Conservation (phyloP, 2,888 invertebrate species). For the Brachynemurus nebulosus region DNA sequence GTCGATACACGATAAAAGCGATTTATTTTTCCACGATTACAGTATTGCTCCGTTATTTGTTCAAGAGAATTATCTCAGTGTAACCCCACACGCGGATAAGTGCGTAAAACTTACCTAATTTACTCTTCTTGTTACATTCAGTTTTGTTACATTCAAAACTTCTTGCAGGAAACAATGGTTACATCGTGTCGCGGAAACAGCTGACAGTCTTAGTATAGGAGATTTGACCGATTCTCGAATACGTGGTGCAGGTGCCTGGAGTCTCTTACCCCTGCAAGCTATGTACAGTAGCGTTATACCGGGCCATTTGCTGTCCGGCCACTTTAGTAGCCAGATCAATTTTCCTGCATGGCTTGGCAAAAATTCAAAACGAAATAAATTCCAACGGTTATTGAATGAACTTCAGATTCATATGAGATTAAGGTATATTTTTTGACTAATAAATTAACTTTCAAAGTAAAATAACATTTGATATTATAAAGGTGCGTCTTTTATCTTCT, state of each 20-base stretch:
- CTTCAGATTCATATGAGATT: constrained; percentile 74
- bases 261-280: constrained; percentile 70
- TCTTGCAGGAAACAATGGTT: constrained; percentile 42
- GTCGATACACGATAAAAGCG: constrained; percentile 68
- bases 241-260: constrained; percentile 71
- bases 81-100: constrained; percentile 59
- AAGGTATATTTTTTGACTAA: too few species aligned
- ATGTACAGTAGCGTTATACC: constrained; percentile 86
- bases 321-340: constrained; percentile 61
- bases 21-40: constrained; percentile 95
- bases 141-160: too few species aligned
- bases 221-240: constrained; percentile 77
- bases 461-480: too few species aligned
- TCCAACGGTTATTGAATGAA: constrained; percentile 68
- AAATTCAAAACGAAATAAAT: constrained; percentile 74
- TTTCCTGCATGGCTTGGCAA: constrained; percentile 96
- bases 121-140: not conserved
- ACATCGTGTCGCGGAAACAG: constrained; percentile 58
- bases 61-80: constrained; percentile 88
- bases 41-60: constrained; percentile 92
- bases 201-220: constrained; percentile 74
- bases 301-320: constrained; percentile 71
- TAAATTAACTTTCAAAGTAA: too few species aligned
- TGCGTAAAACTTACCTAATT: constrained; percentile 12
- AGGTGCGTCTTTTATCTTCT: too few species aligned